A percentile compares a stretch with the other conserved stretches of the same genome.
Conservation (phyloP, 1,140 invertebrate genomes). For the Dufourea novaeangliae region DNA sequence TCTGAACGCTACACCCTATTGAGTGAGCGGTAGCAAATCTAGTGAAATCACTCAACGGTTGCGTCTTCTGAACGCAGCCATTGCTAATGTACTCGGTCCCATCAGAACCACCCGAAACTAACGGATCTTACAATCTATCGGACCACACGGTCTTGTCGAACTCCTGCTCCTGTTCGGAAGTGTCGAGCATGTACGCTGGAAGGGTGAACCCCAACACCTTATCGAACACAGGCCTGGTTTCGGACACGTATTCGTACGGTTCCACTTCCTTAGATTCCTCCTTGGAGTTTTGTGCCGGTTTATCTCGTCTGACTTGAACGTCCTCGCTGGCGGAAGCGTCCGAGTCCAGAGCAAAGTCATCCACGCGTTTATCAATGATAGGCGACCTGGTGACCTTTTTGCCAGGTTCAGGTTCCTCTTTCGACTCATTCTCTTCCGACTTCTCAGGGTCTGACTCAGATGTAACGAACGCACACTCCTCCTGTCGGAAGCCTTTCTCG, state of each 20-base stretch:
- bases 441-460: conserved; percentile 55
- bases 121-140: neutral
- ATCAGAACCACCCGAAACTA: no score
- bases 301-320: conserved; percentile 27
- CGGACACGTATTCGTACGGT: conserved; percentile 81
- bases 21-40: no score
- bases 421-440: conserved; percentile 18
- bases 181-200: conserved; percentile 86
- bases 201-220: conserved; percentile 84
- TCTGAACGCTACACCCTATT: no score
- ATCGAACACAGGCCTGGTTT: conserved; percentile 85
- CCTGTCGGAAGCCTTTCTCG: conserved; percentile 85
- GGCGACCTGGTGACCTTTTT: conserved; percentile 29
- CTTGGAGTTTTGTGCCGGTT: conserved; percentile 36
- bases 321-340: conserved; percentile 55
- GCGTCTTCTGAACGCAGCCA: no score
- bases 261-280: conserved; percentile 62
- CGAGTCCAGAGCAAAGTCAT: conserved; percentile 45
- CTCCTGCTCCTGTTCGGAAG: conserved; percentile 85
- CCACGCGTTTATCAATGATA: neutral
- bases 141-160: conserved; percentile 83
- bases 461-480: conserved; percentile 89
- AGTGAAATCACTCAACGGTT: no score
- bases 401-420: conserved; percentile 36
- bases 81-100: no score